phyloP scores from a whole-genome alignment of 2,888 invertebrate genomes.

The Synanthedon formicaeformis region DNA sequence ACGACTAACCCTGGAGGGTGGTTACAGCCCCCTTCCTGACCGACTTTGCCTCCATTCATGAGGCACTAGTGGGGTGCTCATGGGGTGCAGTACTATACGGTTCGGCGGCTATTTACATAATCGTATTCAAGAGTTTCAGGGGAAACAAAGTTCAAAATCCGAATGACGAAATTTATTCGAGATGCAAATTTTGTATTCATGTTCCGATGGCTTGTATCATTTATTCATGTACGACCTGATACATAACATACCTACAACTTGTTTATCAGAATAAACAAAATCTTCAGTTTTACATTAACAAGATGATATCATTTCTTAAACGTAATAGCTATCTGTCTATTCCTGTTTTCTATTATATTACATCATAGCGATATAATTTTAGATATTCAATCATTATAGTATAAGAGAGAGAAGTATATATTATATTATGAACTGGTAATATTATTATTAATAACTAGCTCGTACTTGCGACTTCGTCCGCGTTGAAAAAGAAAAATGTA shows the following conservation, averaged over 20 bases:
- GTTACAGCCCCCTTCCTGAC: conserved; percentile 6
- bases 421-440: no score
- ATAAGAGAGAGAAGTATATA: not conserved
- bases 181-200: not conserved
- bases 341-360: not conserved
- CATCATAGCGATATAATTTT: not conserved
- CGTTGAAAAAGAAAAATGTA: no score
- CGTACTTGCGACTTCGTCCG: no score
- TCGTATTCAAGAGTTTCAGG: conserved; percentile 23
- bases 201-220: not conserved
- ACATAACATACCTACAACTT: not conserved
- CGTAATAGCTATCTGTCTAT: not conserved
- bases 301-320: not conserved
- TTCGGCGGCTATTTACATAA: conserved; percentile 33
- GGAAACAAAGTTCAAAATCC: conserved; percentile 15
- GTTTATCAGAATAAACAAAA: not conserved
- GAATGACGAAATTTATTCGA: conserved; percentile 2
- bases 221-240: conserved; percentile 1
- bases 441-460: no score
- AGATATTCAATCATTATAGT: not conserved
- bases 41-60: conserved; percentile 24
- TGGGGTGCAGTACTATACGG: conserved; percentile 17
- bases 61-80: conserved; percentile 11
- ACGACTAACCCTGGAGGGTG: not conserved
- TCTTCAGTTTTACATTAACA: not conserved